These are phyloP conservation scores for Ariolimax columbianus DNA, from an alignment of 2,888 invertebrate genomes.

Conservation along the genomic window DNA sequence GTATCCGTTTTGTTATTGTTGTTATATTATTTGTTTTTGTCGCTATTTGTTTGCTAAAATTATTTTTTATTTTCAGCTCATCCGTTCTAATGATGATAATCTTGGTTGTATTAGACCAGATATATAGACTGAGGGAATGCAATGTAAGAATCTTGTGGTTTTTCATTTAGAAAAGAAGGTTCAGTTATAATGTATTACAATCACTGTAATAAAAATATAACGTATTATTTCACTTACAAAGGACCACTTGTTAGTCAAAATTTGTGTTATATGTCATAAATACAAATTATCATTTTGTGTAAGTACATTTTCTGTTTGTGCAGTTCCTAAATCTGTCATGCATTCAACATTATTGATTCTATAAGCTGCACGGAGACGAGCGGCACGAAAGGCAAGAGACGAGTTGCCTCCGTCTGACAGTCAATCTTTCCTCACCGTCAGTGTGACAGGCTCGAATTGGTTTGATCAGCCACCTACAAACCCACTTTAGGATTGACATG, in stretches of 20 bases:
- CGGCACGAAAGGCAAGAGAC: no score
- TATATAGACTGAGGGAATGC: neutral
- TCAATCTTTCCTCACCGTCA: no score
- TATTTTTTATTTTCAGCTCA: neutral
- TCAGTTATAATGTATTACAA: neutral
- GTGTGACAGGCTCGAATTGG: no score
- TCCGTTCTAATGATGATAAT: neutral
- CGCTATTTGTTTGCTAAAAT: neutral
- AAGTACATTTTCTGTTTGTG: no score
- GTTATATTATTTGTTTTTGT: neutral
- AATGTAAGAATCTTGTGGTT: neutral
- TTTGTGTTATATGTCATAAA: no score
- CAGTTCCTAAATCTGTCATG: no score
- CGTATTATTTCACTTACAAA: neutral
- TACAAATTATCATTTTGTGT: no score
- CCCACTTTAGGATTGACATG: no score
- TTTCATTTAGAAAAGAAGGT: neutral
- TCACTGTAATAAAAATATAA: neutral
- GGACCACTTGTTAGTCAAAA: neutral
- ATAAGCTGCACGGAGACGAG: no score
- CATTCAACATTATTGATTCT: no score
- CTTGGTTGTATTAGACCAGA: neutral
- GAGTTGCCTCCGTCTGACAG: no score
- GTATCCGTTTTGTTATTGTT: neutral
- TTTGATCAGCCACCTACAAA: no score